Conservation (phyloP, 2,797 vertebrate genomes). For the Chrosomus eos region DNA sequence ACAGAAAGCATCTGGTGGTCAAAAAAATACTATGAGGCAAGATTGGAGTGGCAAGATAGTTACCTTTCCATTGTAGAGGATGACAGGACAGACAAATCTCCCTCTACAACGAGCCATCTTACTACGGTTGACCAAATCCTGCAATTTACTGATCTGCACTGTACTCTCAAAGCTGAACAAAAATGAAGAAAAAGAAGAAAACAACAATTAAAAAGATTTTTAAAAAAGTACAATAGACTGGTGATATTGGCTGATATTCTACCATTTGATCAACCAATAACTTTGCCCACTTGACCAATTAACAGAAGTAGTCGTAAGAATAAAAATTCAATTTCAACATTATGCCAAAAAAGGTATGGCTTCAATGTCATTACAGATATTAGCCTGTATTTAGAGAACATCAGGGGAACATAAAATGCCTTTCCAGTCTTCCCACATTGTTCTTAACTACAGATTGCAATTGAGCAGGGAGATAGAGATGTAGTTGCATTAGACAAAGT, state of each 20-base stretch:
- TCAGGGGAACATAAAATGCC: background rate
- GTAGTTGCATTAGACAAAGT: background rate
- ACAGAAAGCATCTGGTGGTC: background rate
- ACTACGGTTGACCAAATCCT: slow-evolving; percentile 94
- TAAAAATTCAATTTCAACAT: background rate
- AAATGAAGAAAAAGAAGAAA: slow-evolving; percentile 9
- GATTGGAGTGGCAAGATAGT: background rate
- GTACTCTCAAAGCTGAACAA: slow-evolving; percentile 87
- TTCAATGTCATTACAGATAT: background rate
- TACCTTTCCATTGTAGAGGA: slow-evolving; percentile 98
- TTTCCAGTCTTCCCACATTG: background rate
- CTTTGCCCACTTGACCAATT: background rate
- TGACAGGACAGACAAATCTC: slow-evolving; percentile 95
- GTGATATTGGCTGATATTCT: background rate
- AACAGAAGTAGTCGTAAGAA: background rate
- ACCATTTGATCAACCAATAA: background rate
- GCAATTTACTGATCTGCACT: slow-evolving; percentile 89
- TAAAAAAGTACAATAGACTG: background rate
- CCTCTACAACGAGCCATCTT: slow-evolving; percentile 95
- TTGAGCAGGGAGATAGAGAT: too few relatives aligned
- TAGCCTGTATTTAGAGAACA: background rate
- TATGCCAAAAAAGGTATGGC: background rate
- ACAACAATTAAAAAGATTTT: background rate
- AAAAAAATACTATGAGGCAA: background rate
- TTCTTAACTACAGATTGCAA: background rate